Base-by-base conservation (phyloP, 2,888 invertebrate genomes). In the Aricia artaxerxes region DNA sequence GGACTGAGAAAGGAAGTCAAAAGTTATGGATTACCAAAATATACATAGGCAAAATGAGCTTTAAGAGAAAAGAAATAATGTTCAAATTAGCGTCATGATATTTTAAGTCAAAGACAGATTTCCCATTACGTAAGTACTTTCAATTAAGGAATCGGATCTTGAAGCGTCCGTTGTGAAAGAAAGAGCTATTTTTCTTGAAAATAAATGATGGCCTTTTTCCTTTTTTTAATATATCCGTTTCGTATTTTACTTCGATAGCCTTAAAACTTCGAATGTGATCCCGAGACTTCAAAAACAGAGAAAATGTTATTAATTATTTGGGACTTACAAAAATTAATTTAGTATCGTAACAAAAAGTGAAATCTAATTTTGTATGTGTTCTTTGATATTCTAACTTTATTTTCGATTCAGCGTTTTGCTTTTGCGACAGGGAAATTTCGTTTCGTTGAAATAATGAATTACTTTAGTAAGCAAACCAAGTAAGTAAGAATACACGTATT, bases 61-160 rank as follows among this genome's bases (percentile, higher is more conserved):
- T 75, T 75, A 61, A 61, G 1, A 1, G 2, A 4, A 73, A 44
- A 75, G 61, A 1, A 40, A 53, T 61, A 79, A 57, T 40, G 78
- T 61, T 79, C 78, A 79, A 61, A 44, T 75, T 79, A 60, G 16
- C 60, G 38, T 35, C 16, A 44, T 79, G 60, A 31, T 61, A 60
- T 44, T 35, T 40, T 60, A 44, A 44, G 24, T 57, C 60, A 31
- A 73, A 73, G 73, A 75, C 40, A n/a, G 75, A 75, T 73, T 79
- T 79, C 60, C 73, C 61, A 79, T 79, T 79, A 60, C 75, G 75
- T 79, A 79, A 79, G 78, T 61, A 79, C 78, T 79, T 79, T 79
- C 78, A 79, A 75, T 79, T 79, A 79, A 73, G 73, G 57, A 73
- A 78, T 78, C 78, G 49, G 73, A 79, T 79, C 73, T 61, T 64